phyloP scores from a whole-genome alignment of 2,888 invertebrate species.

The Falcaria lacertinaria region DNA sequence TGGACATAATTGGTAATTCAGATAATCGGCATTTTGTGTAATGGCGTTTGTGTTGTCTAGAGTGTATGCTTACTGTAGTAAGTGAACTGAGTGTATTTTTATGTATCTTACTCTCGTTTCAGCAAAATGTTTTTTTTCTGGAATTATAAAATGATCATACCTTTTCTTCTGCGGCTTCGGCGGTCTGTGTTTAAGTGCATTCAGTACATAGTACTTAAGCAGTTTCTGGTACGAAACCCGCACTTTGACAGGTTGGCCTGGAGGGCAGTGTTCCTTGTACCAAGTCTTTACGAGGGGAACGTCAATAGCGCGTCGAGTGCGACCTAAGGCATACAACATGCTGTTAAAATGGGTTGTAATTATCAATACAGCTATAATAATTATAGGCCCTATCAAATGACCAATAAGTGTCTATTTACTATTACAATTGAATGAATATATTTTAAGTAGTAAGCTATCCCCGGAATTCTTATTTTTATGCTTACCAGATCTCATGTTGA shows the following conservation, averaged over 20 bases:
- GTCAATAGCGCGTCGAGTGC: conserved; percentile 96
- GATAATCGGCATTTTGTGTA: too few species aligned
- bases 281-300: conserved; percentile 98
- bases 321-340: too few species aligned
- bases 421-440: neutral
- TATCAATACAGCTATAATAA: too few species aligned
- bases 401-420: too few species aligned
- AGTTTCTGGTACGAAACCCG: conserved; percentile 99
- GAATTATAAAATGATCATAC: conserved; percentile 38
- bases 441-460: neutral
- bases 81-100: too few species aligned
- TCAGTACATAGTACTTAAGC: conserved; percentile 98
- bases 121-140: too few species aligned
- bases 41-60: too few species aligned
- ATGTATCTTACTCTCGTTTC: too few species aligned
- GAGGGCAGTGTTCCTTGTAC: conserved; percentile 97
- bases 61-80: too few species aligned
- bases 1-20: too few species aligned
- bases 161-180: conserved; percentile 99
- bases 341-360: too few species aligned
- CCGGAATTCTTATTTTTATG: neutral
- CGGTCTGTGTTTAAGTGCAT: conserved; percentile 97
- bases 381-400: too few species aligned
- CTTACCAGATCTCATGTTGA: conserved; percentile 93
- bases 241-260: conserved; percentile 98